Conservation (phyloP, 1,140 invertebrate species). For the Aphelinus atriplicis region DNA sequence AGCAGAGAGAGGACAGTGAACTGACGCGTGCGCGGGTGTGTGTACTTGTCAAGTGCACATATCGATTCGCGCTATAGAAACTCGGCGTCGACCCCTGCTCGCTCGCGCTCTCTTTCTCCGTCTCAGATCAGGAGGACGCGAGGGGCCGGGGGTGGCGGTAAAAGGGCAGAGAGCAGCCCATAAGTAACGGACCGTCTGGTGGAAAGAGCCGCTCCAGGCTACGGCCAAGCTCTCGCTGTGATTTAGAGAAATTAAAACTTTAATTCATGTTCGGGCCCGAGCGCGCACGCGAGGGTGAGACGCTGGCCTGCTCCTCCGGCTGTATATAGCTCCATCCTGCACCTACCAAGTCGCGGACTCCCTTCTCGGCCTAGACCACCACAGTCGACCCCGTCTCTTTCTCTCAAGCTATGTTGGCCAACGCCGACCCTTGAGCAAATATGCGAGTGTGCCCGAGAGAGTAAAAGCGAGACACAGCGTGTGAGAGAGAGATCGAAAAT, state of each 20-base stretch:
- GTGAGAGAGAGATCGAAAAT: conserved; percentile 15
- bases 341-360: not conserved
- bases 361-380: conserved; percentile 10
- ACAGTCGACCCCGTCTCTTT: conserved; percentile 41
- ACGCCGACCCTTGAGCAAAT: conserved; percentile 57
- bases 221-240: conserved; percentile 53
- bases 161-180: conserved; percentile 59
- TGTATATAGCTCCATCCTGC: conserved; percentile 34
- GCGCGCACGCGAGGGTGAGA: conserved; percentile 42
- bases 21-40: not conserved
- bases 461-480: not conserved
- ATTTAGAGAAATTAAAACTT: conserved; percentile 69
- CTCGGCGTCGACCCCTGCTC: not conserved
- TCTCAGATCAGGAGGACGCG: conserved; percentile 12
- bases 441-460: conserved; percentile 37
- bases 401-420: conserved; percentile 33
- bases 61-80: conserved; percentile 21
- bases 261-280: conserved; percentile 65
- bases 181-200: conserved; percentile 66
- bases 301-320: conserved; percentile 39
- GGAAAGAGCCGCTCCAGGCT: conserved; percentile 53
- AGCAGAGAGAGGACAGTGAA: not conserved
- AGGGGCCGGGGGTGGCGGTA: conserved; percentile 20
- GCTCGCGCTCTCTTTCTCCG: no score
- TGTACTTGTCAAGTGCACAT: conserved; percentile 31